Evolutionary conservation across 2,888 invertebrate genomes (phyloP).

Genomic region (Drosophila helvetica): DNA sequence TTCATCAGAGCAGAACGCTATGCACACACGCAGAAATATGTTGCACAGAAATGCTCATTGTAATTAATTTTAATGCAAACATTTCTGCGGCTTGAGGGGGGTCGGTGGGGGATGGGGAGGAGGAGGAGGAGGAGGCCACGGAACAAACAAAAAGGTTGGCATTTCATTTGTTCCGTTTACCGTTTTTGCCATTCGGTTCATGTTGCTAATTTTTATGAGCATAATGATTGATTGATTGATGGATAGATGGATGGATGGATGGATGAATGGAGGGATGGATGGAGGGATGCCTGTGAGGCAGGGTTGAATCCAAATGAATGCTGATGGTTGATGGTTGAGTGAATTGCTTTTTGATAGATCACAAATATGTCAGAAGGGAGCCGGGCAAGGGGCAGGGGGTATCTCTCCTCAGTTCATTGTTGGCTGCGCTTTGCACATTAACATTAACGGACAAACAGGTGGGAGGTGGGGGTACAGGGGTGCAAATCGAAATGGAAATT

Average conservation of each 20-base stretch:
- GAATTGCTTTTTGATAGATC: conserved; percentile 63
- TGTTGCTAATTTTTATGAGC: conserved; percentile 67
- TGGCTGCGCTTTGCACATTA: neutral
- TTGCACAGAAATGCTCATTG: conserved; percentile 7
- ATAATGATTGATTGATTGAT: conserved; percentile 63
- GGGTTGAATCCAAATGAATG: conserved; percentile 46
- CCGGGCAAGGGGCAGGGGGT: neutral
- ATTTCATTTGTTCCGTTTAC: conserved; percentile 43
- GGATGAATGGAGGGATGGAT: conserved; percentile 18
- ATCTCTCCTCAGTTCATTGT: conserved; percentile 30
- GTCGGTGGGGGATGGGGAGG: too few species aligned
- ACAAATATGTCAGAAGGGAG: conserved; percentile 37
- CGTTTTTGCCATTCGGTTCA: conserved; percentile 20
- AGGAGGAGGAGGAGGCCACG: neutral
- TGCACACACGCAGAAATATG: neutral
- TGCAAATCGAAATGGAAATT: conserved; percentile 31
- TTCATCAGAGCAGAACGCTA: conserved; percentile 25
- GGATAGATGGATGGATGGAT: conserved; percentile 51
- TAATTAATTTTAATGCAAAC: conserved; percentile 51
- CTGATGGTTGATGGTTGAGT: conserved; percentile 39
- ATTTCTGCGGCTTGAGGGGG: conserved; percentile 29
- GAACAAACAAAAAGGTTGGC: conserved; percentile 13
- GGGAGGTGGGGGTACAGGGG: neutral
- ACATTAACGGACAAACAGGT: neutral
- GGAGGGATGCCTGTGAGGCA: neutral